phyloP scores from a whole-genome alignment of 2,113 vertebrate genomes.

The Pica pica region DNA sequence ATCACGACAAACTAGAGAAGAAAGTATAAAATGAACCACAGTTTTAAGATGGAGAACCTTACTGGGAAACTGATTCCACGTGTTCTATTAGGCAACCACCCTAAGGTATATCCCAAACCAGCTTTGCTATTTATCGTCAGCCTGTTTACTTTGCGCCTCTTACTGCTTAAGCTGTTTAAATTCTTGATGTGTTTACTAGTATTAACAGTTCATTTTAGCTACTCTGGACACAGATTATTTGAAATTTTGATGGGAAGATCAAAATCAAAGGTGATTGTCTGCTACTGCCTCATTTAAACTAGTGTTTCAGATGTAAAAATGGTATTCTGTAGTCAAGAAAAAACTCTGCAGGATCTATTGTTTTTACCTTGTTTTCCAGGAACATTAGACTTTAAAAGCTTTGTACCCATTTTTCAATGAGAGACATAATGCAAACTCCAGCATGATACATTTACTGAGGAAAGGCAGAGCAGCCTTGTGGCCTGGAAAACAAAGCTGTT shows the following conservation, averaged over 20 bases:
- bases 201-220: background rate
- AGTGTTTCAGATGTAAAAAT: background rate
- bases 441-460: background rate
- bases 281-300: background rate
- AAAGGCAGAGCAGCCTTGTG: background rate
- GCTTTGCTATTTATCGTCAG: background rate
- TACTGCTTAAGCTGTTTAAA: background rate
- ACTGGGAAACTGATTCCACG: background rate
- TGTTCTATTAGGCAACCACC: background rate
- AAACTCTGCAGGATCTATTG: background rate
- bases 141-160: background rate
- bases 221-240: background rate
- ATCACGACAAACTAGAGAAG: conserved; percentile 88
- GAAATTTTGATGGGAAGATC: background rate
- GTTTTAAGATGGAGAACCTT: background rate
- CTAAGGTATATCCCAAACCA: background rate
- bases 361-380: background rate
- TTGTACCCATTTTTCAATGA: background rate
- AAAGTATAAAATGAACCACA: background rate
- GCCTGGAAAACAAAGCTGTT: background rate
- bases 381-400: background rate
- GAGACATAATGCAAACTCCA: background rate
- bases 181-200: background rate
- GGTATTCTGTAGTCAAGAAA: background rate
- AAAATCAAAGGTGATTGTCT: background rate